A percentile compares a stretch with the other conserved stretches of the same genome.
These are phyloP conservation scores for Ennomos quercinarius DNA, from an alignment of 2,888 invertebrate genomes.

Conservation along the genomic window DNA sequence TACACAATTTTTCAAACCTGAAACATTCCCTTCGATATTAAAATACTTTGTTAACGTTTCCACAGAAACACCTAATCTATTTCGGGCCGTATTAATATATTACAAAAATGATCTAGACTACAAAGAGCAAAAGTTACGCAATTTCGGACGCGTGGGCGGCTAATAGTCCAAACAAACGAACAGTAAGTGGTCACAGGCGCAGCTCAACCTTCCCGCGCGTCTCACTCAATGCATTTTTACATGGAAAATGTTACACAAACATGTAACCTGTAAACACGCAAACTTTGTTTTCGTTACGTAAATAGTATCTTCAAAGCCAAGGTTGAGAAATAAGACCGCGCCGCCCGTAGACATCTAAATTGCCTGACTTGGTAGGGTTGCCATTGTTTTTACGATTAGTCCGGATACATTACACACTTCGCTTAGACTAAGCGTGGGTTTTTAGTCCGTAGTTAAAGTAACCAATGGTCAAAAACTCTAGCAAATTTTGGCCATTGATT, in stretches of 20 bases:
- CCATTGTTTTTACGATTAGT: conserved; percentile 4
- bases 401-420: too few relatives aligned
- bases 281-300: conserved; percentile 42
- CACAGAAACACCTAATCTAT: too few relatives aligned
- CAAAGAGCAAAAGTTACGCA: conserved; percentile 21
- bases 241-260: conserved; percentile 39
- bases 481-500: too few relatives aligned
- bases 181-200: conserved; percentile 30
- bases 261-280: conserved; percentile 34
- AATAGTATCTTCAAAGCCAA: conserved; percentile 54
- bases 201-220: conserved; percentile 34
- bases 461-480: too few relatives aligned
- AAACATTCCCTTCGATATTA: too few relatives aligned
- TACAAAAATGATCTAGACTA: conserved; percentile 4
- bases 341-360: conserved; percentile 38
- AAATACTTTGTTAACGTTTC: too few relatives aligned
- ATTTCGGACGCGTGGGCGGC: conserved; percentile 28
- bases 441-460: too few relatives aligned
- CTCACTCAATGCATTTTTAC: conserved; percentile 37
- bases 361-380: conserved; percentile 15
- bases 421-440: too few relatives aligned
- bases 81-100: too few relatives aligned
- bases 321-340: conserved; percentile 41
- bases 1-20: too few relatives aligned
- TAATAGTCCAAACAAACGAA: conserved; percentile 29